phyloP scores from a whole-genome alignment of 2,113 vertebrate species.

The Mohoua ochrocephala region DNA sequence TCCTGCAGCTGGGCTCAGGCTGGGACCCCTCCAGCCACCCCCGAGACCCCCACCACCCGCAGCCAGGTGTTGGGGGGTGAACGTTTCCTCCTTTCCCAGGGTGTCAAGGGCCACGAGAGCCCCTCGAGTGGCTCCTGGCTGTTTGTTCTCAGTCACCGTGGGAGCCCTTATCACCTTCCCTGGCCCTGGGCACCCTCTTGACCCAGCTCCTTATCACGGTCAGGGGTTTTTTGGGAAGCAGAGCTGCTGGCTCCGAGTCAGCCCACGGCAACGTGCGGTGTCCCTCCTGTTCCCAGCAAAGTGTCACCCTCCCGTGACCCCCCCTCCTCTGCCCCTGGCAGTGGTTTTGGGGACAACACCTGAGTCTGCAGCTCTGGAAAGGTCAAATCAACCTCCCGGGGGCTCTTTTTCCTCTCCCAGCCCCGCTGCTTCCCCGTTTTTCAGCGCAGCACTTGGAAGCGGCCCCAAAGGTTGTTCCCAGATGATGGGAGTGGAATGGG shows the following conservation, averaged over 20 bases:
- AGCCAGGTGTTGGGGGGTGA: accelerated
- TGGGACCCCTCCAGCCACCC: neutral
- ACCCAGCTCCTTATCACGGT: neutral
- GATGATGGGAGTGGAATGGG: neutral
- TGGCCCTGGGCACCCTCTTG: accelerated
- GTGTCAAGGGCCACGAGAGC: neutral
- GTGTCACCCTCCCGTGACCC: neutral
- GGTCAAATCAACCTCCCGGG: too few relatives aligned
- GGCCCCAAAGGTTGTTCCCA: neutral
- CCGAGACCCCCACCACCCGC: neutral
- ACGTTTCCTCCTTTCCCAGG: accelerated
- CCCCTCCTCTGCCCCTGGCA: accelerated
- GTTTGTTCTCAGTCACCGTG: accelerated
- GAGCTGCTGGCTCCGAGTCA: accelerated
- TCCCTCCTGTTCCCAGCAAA: neutral
- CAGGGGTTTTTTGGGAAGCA: neutral
- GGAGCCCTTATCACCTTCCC: neutral
- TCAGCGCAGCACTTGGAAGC: accelerated
- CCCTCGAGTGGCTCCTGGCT: neutral
- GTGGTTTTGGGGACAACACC: neutral
- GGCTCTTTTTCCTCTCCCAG: neutral
- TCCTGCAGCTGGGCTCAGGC: neutral
- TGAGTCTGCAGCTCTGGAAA: accelerated
- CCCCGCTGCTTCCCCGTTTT: accelerated
- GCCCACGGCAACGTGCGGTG: accelerated